Base-by-base conservation (phyloP, 2,113 vertebrate species). In the Apeltes quadracus region DNA sequence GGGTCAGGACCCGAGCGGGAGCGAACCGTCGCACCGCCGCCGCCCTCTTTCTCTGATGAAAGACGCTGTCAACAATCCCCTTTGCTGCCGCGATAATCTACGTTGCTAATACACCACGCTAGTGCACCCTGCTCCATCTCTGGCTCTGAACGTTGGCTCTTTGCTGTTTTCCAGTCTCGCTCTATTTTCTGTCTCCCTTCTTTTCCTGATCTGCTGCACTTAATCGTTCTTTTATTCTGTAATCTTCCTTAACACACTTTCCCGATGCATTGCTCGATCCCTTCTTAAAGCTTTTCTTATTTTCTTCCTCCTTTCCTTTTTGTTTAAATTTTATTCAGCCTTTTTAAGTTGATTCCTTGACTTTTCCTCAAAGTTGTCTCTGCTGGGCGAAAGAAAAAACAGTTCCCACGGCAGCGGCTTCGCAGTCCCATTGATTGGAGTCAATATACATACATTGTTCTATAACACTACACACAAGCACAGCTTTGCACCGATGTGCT, bases 1-100 rank as follows among this genome's bases (percentile, higher is more conserved):
- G 62, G 95, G 95, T 95, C 95, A 94, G 79, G 94, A 95, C 93
- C 93, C 93, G 93, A 94, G 94, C 94, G 87, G 93, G 83, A 92
- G 92, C 68, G 89, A 92, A 92, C 88, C 84, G 89, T 92, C 87
- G 61, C 71, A 72, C 91, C 87, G 90, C 73, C 78, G 82, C 48
- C 72, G 85, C 90, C 53, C 65, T 91, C 91, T 78, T 76, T n/a
- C 58, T 9, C 13, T 93, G 93, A 95, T 95, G 94, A 96, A 95
- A 93, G 90, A 94, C 91, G 89, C 88, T 73, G 89, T 93, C 91
- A 93, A 84, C 87, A 93, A 89, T 85, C 84, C 84, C 88, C 84
- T 87, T 68, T 79, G 88, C 90, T 87, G 78, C 85, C 3, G 58
- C 14, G 50, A 64, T 85, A 86, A 85, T 84, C 87, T 85, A 57